A percentile compares a stretch with the other conserved stretches of the same genome.
phyloP scores from a whole-genome alignment of 1,140 invertebrate species.

The Drosophila pandora region DNA sequence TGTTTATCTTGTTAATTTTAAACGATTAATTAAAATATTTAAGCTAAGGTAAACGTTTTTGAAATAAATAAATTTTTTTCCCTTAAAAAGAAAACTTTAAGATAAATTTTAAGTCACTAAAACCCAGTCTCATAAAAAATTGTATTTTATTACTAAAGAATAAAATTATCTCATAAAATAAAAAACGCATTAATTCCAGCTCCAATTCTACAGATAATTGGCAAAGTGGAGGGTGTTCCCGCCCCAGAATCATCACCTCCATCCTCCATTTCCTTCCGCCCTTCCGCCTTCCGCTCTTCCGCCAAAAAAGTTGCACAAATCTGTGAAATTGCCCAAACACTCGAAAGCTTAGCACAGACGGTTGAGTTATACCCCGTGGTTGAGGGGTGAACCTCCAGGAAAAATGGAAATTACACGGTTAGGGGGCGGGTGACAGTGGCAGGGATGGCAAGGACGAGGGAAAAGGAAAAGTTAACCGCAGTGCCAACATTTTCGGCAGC shows the following conservation, averaged over 20 bases:
- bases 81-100: no score
- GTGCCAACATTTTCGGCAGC: constrained; percentile 40
- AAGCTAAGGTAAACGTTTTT: no score
- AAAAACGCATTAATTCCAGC: not conserved
- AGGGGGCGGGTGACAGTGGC: not conserved
- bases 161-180: not conserved
- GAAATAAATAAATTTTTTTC: no score
- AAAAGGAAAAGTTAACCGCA: constrained; percentile 56
- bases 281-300: not conserved
- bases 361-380: constrained; percentile 29
- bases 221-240: constrained; percentile 1
- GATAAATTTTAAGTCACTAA: no score
- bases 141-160: not conserved
- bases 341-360: constrained; percentile 43
- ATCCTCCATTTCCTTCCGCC: constrained; percentile 1
- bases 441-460: not conserved
- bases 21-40: no score
- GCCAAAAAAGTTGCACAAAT: constrained; percentile 61
- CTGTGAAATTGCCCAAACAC: constrained; percentile 55
- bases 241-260: not conserved
- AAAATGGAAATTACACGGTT: constrained; percentile 20
- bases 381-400: constrained; percentile 4
- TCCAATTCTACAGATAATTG: constrained; percentile 24
- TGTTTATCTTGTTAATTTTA: no score
- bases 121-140: not conserved